phyloP scores from a whole-genome alignment of 1,140 invertebrate genomes.

The Drosophila mauritiana region DNA sequence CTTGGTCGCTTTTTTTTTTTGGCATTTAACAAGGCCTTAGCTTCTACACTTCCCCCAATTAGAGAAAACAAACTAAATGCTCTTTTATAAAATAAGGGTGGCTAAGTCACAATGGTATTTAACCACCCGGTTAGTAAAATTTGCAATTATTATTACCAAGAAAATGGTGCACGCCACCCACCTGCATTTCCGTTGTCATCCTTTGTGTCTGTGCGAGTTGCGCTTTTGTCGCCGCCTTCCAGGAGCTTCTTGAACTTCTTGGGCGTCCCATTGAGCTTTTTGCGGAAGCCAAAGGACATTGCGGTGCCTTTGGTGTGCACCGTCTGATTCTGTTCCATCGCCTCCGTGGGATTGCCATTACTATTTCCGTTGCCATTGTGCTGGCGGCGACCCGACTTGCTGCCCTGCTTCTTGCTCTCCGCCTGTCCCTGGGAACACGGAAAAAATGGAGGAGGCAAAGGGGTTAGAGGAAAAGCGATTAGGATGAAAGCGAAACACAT shows the following conservation, averaged over 20 bases:
- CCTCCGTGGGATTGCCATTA: slow-evolving; percentile 39
- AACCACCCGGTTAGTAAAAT: not conserved
- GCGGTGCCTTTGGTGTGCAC: slow-evolving; percentile 84
- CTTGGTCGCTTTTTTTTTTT: slow-evolving; percentile 7
- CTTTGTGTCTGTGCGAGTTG: slow-evolving; percentile 52
- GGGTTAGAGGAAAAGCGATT: slow-evolving; percentile 38
- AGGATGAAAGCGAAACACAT: slow-evolving; percentile 48
- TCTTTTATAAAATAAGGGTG: too few species aligned
- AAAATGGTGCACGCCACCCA: slow-evolving; percentile 35
- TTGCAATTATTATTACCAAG: not conserved
- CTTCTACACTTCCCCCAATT: too few species aligned
- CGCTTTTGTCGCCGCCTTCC: slow-evolving; percentile 39
- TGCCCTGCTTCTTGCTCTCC: slow-evolving; percentile 81
- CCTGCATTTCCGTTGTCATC: slow-evolving; percentile 83
- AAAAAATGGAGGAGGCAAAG: not conserved
- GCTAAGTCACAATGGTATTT: too few species aligned
- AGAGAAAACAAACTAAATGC: too few species aligned
- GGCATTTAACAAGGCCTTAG: slow-evolving; percentile 7
- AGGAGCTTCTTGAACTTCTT: slow-evolving; percentile 83
- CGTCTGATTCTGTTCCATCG: slow-evolving; percentile 24
- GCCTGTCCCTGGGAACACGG: slow-evolving; percentile 70
- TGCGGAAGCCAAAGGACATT: slow-evolving; percentile 85
- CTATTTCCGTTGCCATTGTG: slow-evolving; percentile 59
- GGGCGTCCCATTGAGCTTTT: slow-evolving; percentile 81
- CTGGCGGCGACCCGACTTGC: slow-evolving; percentile 56